Base-by-base conservation (phyloP, 2,888 invertebrate genomes). In the Cryptus armator region DNA sequence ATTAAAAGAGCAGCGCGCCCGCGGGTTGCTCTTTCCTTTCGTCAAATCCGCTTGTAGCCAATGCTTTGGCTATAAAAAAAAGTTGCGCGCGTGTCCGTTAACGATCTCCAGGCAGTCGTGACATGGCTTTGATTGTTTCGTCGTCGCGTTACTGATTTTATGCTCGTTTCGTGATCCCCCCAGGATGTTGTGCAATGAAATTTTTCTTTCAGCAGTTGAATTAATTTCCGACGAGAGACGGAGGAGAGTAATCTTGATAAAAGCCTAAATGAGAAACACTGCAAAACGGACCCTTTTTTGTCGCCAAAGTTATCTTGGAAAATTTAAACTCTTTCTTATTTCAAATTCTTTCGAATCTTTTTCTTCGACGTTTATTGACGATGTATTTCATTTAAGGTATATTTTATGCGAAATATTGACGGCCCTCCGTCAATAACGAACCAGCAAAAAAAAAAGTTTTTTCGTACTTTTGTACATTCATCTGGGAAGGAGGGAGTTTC, bases 151-250 rank as follows among this genome's bases (percentile, higher is more conserved):
- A 19, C 43, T 3, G 19, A 56, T 56, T 19, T 4, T 10, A 56
- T 12, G 9, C 56, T 19, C 56, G 56, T 56, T 43, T 71, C 43
- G 24, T 37, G 5, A 10, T 5, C 37, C 4, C 19, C 32, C 37
- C 53, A 16, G 10, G n/a, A 10, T 10, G 71, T 16, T 4, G 16
- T 10, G 16, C 71, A 12, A 71, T 56, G 12, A 71, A 53, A 29
- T 43, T 37, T 14, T 16, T 56, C 37, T 16, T 53, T 71, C 19
- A 43, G 6, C 32, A 37, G 53, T 16, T 12, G 32, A 43, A 71
- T 53, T 71, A 71, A 71, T 71, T 43, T 16, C 19, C 51, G 19
- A 1, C 37, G 43, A 4, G 53, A 51, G 70, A 32, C 29, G 37
- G 43, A 53, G 37, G 43, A 53, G 53, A 6, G 70, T 19, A 53